These are phyloP conservation scores for Epinotia bilunana DNA, from an alignment of 2,888 invertebrate genomes.

Conservation along the genomic window DNA sequence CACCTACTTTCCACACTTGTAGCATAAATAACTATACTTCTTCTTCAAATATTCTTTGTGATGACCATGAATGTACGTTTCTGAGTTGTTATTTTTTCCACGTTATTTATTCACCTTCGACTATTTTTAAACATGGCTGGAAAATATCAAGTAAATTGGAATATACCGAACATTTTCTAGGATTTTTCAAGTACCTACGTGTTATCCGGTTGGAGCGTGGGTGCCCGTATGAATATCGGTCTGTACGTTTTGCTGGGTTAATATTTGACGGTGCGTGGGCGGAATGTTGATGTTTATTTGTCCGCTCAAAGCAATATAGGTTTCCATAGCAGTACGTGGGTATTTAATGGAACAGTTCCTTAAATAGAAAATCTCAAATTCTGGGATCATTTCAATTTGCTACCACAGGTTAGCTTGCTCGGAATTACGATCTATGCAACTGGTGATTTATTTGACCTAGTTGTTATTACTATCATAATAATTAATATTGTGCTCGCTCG, in stretches of 20 bases:
- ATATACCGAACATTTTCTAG: background rate
- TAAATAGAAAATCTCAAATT: background rate
- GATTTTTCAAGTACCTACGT: background rate
- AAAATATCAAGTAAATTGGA: background rate
- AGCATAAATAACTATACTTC: too few species aligned
- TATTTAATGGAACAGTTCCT: background rate
- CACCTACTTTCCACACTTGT: too few species aligned
- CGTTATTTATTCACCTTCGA: background rate
- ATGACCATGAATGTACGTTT: too few species aligned
- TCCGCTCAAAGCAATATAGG: background rate
- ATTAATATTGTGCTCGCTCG: too few species aligned
- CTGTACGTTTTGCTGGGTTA: background rate
- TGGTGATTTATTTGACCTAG: too few species aligned
- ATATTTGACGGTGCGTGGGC: slow-evolving; percentile 10
- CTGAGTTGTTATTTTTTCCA: too few species aligned
- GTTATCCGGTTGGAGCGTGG: slow-evolving; percentile 6
- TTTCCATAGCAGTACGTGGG: background rate
- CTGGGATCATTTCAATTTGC: background rate
- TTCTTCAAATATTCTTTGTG: too few species aligned
- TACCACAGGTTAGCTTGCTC: background rate
- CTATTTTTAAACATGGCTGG: background rate
- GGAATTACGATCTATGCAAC: too few species aligned
- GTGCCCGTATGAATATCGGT: background rate
- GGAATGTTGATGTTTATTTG: slow-evolving; percentile 10
- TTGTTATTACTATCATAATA: too few species aligned